Percentiles rank a stretch among this genome's conserved stretches.
These are phyloP conservation scores for Melipona bicolor DNA, from an alignment of 2,888 invertebrate genomes.

Conservation along the genomic window DNA sequence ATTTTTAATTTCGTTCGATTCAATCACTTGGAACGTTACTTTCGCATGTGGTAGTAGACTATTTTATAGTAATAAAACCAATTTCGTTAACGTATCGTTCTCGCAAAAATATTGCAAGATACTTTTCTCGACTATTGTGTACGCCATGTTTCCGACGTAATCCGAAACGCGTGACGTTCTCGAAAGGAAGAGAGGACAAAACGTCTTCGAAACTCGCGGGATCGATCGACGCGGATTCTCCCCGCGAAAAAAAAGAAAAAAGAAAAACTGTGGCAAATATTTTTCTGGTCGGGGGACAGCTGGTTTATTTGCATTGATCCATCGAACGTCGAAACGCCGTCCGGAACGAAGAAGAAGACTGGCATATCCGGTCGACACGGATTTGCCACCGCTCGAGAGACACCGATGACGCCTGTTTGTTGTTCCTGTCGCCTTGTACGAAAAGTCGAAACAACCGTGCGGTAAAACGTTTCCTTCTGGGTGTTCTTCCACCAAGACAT, in stretches of 20 bases:
- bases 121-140: no score
- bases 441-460: slow-evolving; percentile 66
- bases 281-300: slow-evolving; percentile 66
- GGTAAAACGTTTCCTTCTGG: slow-evolving; percentile 61
- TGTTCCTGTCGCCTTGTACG: slow-evolving; percentile 70
- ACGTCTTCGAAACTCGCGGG: slow-evolving; percentile 32
- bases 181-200: slow-evolving; percentile 4
- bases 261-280: slow-evolving; percentile 64
- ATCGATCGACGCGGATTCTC: slow-evolving; percentile 49
- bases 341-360: slow-evolving; percentile 66
- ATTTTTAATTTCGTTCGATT: no score
- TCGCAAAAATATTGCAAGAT: no score
- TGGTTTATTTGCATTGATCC: slow-evolving; percentile 79
- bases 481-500: slow-evolving; percentile 52
- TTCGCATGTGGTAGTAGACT: no score
- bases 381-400: slow-evolving; percentile 62
- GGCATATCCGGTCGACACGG: slow-evolving; percentile 72
- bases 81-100: no score
- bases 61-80: no score
- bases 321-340: slow-evolving; percentile 72
- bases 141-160: slow-evolving; percentile 3
- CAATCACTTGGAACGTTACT: no score
- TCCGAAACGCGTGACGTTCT: slow-evolving; percentile 26
- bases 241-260: not conserved
- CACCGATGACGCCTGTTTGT: slow-evolving; percentile 74